phyloP scores from a whole-genome alignment of 1,140 invertebrate species.

The Pachyrhynchus sulphureomaculatus region DNA sequence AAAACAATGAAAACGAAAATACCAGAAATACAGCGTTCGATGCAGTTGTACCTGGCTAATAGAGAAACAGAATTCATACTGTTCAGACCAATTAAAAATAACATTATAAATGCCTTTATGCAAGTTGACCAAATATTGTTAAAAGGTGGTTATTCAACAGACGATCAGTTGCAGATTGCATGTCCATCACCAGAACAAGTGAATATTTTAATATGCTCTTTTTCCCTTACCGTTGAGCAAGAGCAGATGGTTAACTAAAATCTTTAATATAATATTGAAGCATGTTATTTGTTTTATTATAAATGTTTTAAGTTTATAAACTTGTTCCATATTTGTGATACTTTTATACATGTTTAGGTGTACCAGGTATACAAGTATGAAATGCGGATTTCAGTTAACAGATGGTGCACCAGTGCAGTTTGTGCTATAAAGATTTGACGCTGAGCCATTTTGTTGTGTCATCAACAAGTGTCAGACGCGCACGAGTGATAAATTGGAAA shows the following conservation, averaged over 20 bases:
- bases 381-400: no score
- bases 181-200: slow-evolving; percentile 91
- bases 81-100: slow-evolving; percentile 90
- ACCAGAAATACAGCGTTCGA: slow-evolving; percentile 77
- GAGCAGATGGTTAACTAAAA: slow-evolving; percentile 2
- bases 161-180: slow-evolving; percentile 80
- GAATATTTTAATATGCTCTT: slow-evolving; percentile 80
- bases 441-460: no score
- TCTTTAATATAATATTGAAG: background rate
- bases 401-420: no score
- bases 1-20: slow-evolving; percentile 78
- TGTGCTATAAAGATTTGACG: no score
- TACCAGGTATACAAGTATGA: no score
- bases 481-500: no score
- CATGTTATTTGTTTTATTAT: no score
- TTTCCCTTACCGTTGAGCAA: slow-evolving; percentile 39
- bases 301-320: no score
- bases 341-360: no score
- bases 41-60: slow-evolving; percentile 95
- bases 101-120: slow-evolving; percentile 82
- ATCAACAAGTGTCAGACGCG: no score
- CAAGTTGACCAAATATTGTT: slow-evolving; percentile 77
- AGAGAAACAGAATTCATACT: slow-evolving; percentile 94
- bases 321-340: no score
- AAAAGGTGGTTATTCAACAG: slow-evolving; percentile 71